These are phyloP conservation scores for Casuarius casuarius DNA, from an alignment of 2,113 vertebrate species.

Conservation along the genomic window DNA sequence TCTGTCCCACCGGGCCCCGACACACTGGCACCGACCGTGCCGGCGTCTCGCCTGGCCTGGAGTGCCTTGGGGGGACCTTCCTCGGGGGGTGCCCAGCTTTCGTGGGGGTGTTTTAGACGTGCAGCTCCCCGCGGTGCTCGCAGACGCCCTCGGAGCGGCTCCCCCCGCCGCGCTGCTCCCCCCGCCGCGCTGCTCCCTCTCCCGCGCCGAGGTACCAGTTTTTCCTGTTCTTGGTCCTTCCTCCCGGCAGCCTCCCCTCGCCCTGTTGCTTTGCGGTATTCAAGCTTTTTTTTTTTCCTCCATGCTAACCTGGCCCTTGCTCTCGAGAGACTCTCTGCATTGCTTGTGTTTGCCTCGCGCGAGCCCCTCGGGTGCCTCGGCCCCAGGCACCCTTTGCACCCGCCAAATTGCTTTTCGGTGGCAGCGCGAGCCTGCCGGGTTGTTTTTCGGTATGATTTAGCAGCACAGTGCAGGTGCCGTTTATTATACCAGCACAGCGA, in stretches of 20 bases:
- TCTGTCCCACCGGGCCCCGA: not conserved
- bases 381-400: too few species aligned
- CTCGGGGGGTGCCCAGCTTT: accelerated
- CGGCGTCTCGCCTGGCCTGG: not conserved
- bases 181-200: not conserved
- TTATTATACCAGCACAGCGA: accelerated
- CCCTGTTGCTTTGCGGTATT: not conserved
- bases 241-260: too few species aligned
- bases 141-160: not conserved
- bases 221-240: not conserved
- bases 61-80: accelerated
- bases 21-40: not conserved
- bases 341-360: too few species aligned
- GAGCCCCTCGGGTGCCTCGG: too few species aligned
- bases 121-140: accelerated
- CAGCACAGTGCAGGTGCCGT: not conserved
- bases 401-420: not conserved
- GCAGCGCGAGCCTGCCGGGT: not conserved
- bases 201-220: not conserved
- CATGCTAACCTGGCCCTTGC: not conserved
- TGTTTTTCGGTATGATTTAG: not conserved
- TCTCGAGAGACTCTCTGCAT: not conserved
- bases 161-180: not conserved
- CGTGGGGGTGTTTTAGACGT: not conserved
- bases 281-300: not conserved